Base-by-base conservation (phyloP, 1,140 invertebrate species). In the Anadara kagoshimensis region DNA sequence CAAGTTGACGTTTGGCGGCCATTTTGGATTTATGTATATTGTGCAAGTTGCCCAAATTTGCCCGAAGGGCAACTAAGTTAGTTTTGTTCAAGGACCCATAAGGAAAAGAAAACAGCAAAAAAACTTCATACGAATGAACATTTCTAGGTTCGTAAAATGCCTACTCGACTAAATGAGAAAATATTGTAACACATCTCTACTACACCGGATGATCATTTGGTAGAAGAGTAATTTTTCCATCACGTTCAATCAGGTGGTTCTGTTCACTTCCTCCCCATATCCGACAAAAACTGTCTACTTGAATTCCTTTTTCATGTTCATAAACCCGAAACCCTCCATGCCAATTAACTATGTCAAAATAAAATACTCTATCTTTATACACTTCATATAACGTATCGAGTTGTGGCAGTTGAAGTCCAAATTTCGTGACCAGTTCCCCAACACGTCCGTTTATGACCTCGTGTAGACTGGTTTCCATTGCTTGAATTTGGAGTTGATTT, bases 191-290 rank as follows among this genome's bases (percentile, higher is more conserved):
- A n/a, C n/a, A n/a, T n/a, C n/a, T n/a, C 29, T 36, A 3, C 7
- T 49, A 49, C 47, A 49, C 14, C 14, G 47, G 47, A n/a, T 49
- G 2, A n/a, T 49, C 47, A 49, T 49, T 49, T 3, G 47, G 47
- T n/a, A 49, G 10, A 49, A 66, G 53, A 54, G 53, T 66, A 8
- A 41, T 16, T 54, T 53, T 54, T 56, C 64, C 64, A 3, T 66
- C 64, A 14, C 36, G 36, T 29, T 66, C 49, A 24, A 66, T 66
- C 41, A 49, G 44, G 41, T 66, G 64, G 5, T n/a, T 18, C 41
- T 66, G 64, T 22, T 47, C 64, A 66, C 64, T 66, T 20, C 64
- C 64, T 8, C 51, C 64, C 29, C 26, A 53, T 43, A 66, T 51
- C 41, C 64, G 16, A 43, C 29, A 41, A 16, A 24, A 66, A n/a